Conservation (phyloP, 2,888 invertebrate genomes). For the Pycnomerus fuliginosus region DNA sequence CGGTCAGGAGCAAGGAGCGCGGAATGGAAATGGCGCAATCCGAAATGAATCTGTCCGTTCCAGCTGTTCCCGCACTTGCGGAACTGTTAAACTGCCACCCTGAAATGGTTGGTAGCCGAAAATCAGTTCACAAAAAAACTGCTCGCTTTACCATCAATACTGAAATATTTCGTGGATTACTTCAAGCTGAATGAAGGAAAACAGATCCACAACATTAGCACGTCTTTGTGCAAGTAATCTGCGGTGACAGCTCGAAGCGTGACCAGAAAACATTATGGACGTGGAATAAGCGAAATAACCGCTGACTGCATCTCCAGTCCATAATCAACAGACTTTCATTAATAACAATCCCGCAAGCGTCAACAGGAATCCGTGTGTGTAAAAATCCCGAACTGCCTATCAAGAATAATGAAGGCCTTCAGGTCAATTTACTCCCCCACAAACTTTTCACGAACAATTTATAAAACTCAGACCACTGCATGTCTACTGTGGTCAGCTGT, state of each 20-base stretch:
- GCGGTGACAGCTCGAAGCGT: conserved; percentile 52
- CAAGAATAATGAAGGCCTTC: too few relatives aligned
- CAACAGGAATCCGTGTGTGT: too few relatives aligned
- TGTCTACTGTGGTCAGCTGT: too few relatives aligned
- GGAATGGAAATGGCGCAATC: conserved; percentile 50
- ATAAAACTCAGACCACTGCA: too few relatives aligned
- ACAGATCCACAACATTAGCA: conserved; percentile 50
- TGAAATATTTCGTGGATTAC: conserved; percentile 34
- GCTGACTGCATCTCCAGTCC: too few relatives aligned
- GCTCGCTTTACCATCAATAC: conserved; percentile 21
- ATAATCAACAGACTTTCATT: too few relatives aligned
- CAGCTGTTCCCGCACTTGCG: conserved; percentile 52
- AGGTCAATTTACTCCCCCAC: too few relatives aligned
- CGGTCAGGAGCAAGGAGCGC: conserved; percentile 51
- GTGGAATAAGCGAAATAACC: too few relatives aligned
- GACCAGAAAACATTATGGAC: conserved; percentile 51
- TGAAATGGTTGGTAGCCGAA: conserved; percentile 3
- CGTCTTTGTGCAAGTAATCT: conserved; percentile 50
- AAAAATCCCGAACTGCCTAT: too few relatives aligned
- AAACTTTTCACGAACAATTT: too few relatives aligned
- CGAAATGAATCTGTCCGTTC: conserved; percentile 54
- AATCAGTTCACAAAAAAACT: background rate
- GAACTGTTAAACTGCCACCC: conserved; percentile 47
- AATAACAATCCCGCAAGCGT: too few relatives aligned
- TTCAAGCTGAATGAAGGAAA: conserved; percentile 44